phyloP scores from a whole-genome alignment of 2,113 vertebrate genomes.

The Buteo buteo region DNA sequence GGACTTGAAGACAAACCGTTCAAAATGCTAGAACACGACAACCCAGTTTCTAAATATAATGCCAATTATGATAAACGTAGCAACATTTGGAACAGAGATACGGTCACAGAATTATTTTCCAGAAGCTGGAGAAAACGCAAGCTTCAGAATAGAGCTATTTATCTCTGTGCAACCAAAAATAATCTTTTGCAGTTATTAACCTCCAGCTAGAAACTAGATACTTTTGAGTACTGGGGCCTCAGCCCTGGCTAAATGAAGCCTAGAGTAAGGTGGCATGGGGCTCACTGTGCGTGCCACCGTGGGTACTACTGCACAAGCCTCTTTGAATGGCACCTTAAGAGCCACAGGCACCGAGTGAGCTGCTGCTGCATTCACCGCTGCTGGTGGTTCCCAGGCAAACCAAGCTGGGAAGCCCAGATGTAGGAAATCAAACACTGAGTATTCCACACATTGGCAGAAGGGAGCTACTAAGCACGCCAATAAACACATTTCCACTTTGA shows the following conservation, averaged over 20 bases:
- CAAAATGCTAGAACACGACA: not conserved
- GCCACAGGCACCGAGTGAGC: rapidly evolving
- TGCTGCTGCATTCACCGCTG: not conserved
- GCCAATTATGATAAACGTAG: not conserved
- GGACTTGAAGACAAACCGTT: not conserved
- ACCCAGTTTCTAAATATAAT: slow-evolving; percentile 27
- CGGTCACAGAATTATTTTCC: not conserved
- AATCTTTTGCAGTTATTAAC: not conserved
- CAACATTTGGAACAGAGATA: not conserved
- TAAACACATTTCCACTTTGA: not conserved
- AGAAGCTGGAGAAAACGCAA: not conserved
- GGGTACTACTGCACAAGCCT: not conserved
- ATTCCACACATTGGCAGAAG: not conserved
- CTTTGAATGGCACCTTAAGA: not conserved
- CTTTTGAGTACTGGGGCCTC: not conserved
- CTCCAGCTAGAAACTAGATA: not conserved
- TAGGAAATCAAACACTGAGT: not conserved
- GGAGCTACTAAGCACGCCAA: not conserved
- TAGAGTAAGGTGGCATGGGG: too few species aligned
- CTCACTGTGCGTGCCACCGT: rapidly evolving
- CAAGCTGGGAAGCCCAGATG: not conserved
- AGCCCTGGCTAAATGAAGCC: not conserved
- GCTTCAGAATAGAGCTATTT: not conserved
- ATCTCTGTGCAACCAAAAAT: not conserved
- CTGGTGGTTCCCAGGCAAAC: not conserved